A percentile compares a stretch with the other conserved stretches of the same genome.
These are phyloP conservation scores for Pipistrellus nathusii DNA, from an alignment of 2,797 vertebrate species.

Conservation along the genomic window DNA sequence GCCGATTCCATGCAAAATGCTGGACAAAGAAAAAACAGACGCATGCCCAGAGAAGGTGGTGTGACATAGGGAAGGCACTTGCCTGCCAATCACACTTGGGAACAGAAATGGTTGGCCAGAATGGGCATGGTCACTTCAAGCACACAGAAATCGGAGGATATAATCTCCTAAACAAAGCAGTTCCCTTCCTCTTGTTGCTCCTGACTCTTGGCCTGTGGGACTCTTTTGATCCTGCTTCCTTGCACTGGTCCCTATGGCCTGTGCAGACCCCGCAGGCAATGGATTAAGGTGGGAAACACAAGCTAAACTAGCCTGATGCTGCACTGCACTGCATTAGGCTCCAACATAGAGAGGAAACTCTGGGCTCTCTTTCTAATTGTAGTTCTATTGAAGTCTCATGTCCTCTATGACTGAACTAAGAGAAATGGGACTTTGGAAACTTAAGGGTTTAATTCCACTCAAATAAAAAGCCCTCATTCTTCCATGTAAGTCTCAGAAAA, in stretches of 20 bases:
- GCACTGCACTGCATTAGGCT: background rate
- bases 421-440: background rate
- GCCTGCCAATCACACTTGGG: background rate
- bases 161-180: background rate
- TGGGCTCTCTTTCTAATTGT: background rate
- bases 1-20: background rate
- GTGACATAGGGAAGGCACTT: background rate
- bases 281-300: background rate
- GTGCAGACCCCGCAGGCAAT: background rate
- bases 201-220: background rate
- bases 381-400: background rate
- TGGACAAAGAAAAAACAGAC: background rate
- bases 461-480: background rate
- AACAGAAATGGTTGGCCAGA: background rate
- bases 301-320: background rate
- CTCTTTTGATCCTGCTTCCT: background rate
- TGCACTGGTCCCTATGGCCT: background rate
- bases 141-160: background rate
- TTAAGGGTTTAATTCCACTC: background rate
- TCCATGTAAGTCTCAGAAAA: background rate
- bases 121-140: background rate
- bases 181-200: background rate
- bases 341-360: background rate
- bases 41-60: background rate
- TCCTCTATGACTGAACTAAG: background rate